Percentiles rank a stretch among this genome's conserved stretches.
Conservation (phyloP, 1,140 invertebrate genomes). For the roundworm (Caenorhabditis elegans) region WBcel235 BX284603.4:6457501-6458000, state of each 20-base stretch:
- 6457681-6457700: not conserved
- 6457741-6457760: not conserved
- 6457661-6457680: not conserved
- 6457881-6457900: not conserved
- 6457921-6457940: not conserved
- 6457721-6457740: not conserved
- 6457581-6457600: not conserved
- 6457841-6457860: not conserved
- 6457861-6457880: slow-evolving; percentile 27
- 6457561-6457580: not conserved
- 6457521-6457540: not conserved
- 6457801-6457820: not conserved
- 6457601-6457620: not conserved
- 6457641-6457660: not conserved
- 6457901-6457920: not conserved
- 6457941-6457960: not conserved
- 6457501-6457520: not conserved
- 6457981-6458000: not conserved
- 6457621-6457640: slow-evolving; percentile 5
- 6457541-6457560: not conserved
- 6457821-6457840: not conserved
- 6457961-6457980: not conserved
- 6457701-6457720: not conserved
- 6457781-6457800: no score
- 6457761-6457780: not conserved